Evolutionary conservation across 53 echinoderm and acorn worm genomes (phyloP).

Genomic region (Pentamera pediparva): DNA sequence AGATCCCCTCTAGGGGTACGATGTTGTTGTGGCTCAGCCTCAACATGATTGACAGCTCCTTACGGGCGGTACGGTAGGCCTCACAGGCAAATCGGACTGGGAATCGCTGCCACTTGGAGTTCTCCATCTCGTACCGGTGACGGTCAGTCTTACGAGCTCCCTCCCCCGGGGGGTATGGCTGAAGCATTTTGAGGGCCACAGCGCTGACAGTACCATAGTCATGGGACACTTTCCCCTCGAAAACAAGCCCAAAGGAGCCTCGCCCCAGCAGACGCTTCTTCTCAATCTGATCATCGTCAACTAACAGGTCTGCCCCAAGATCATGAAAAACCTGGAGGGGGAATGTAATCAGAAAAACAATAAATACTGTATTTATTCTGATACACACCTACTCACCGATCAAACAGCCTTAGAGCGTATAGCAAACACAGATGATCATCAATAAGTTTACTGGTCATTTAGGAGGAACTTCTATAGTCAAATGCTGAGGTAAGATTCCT

Average conservation of each 20-base stretch:
- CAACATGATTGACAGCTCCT: slow-evolving; percentile 80
- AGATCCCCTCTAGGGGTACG: slow-evolving; percentile 79
- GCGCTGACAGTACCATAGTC: slow-evolving; percentile 21
- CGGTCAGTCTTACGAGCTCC: slow-evolving; percentile 73
- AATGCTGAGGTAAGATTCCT: no score
- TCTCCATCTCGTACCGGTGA: slow-evolving; percentile 76
- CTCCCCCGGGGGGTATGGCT: slow-evolving; percentile 86
- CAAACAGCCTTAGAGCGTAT: no score
- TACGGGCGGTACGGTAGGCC: slow-evolving; percentile 84
- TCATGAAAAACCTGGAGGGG: slow-evolving; percentile 89
- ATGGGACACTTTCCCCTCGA: slow-evolving; percentile 57
- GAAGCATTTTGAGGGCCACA: slow-evolving; percentile 87
- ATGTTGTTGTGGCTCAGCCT: slow-evolving; percentile 81
- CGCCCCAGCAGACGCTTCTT: slow-evolving; percentile 78
- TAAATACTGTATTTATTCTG: no score
- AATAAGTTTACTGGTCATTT: no score
- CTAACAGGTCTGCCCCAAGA: slow-evolving; percentile 54
- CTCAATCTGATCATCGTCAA: slow-evolving; percentile 57
- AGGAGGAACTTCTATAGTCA: no score
- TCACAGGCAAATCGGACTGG: slow-evolving; percentile 79
- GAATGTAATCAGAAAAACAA: no score
- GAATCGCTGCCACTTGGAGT: slow-evolving; percentile 80
- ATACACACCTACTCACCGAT: no score
- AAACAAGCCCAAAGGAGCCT: slow-evolving; percentile 95
- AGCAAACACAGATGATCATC: no score